Percentiles rank a stretch among this genome's conserved stretches.
Conservation (phyloP, 2,113 vertebrate species). For the Microcebus jonahi region DNA sequence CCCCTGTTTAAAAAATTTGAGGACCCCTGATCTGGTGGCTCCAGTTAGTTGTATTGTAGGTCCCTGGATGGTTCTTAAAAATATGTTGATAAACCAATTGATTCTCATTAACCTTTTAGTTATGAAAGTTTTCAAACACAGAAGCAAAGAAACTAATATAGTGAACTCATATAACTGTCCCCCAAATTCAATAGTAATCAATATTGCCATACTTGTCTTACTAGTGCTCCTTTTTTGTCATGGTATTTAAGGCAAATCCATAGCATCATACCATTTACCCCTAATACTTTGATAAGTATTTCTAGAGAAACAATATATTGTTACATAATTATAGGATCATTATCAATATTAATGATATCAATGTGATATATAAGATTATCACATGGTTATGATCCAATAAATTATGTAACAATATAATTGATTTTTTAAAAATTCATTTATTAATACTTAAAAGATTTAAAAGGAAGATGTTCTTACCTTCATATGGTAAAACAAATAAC, state of each 20-base stretch:
- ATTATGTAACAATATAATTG: not conserved
- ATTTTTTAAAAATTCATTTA: not conserved
- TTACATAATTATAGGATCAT: not conserved
- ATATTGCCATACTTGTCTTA: not conserved
- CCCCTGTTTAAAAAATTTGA: too few species aligned
- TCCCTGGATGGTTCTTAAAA: not conserved
- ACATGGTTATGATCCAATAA: not conserved
- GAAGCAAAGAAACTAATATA: not conserved
- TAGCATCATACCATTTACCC: not conserved
- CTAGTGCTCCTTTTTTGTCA: not conserved
- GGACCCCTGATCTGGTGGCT: not conserved
- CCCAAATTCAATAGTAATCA: not conserved
- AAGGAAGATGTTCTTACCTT: not conserved
- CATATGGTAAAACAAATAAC: not conserved
- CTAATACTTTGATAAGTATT: not conserved
- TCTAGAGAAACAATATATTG: not conserved
- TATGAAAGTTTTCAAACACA: not conserved
- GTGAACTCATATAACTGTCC: not conserved
- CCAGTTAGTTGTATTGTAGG: not conserved
- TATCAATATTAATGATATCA: not conserved
- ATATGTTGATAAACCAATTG: not conserved
- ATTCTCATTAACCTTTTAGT: not conserved
- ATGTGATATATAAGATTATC: not conserved
- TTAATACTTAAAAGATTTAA: not conserved
- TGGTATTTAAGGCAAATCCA: not conserved